Percentiles rank a stretch among this genome's conserved stretches.
Conservation (phyloP, 2,888 invertebrate genomes). For the Chloroclystis v-ata region DNA sequence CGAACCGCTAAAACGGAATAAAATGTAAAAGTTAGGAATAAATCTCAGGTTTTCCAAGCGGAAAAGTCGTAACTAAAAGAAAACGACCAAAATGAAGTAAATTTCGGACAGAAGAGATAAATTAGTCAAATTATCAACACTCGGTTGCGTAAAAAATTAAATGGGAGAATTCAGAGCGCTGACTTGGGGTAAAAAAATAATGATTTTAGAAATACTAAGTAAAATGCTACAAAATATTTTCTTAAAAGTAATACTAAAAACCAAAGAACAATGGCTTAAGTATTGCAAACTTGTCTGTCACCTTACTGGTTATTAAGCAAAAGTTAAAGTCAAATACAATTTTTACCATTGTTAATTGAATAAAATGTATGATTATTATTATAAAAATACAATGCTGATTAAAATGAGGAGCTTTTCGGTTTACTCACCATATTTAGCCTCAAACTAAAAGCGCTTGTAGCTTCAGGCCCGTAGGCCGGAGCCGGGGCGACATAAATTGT, state of each 20-base stretch:
- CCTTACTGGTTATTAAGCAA: too few relatives aligned
- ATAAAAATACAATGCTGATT: too few relatives aligned
- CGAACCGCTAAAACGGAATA: slow-evolving; percentile 3
- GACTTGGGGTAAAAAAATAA: slow-evolving; percentile 8
- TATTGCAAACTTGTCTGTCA: too few relatives aligned
- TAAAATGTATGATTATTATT: too few relatives aligned
- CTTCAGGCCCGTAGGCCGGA: slow-evolving; percentile 44
- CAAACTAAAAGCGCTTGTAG: slow-evolving; percentile 22
- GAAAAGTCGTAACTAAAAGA: slow-evolving; percentile 22
- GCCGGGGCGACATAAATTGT: slow-evolving; percentile 59
- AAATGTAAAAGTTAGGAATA: slow-evolving; percentile 11
- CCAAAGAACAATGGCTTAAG: too few relatives aligned
- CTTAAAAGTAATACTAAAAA: too few relatives aligned
- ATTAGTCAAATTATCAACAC: slow-evolving; percentile 33
- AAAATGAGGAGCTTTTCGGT: too few relatives aligned
- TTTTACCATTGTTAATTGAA: too few relatives aligned
- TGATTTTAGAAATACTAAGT: not conserved
- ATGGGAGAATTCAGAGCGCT: slow-evolving; percentile 5
- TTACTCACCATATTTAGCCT: too few relatives aligned
- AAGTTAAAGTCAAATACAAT: too few relatives aligned
- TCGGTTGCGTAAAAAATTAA: slow-evolving; percentile 26
- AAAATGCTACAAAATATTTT: too few relatives aligned
- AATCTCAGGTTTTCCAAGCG: slow-evolving; percentile 14
- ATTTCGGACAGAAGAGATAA: slow-evolving; percentile 25
- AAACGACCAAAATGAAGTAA: slow-evolving; percentile 22